These are phyloP conservation scores for Belonocnema kinseyi DNA, from an alignment of 1,140 invertebrate genomes.

Conservation along the genomic window DNA sequence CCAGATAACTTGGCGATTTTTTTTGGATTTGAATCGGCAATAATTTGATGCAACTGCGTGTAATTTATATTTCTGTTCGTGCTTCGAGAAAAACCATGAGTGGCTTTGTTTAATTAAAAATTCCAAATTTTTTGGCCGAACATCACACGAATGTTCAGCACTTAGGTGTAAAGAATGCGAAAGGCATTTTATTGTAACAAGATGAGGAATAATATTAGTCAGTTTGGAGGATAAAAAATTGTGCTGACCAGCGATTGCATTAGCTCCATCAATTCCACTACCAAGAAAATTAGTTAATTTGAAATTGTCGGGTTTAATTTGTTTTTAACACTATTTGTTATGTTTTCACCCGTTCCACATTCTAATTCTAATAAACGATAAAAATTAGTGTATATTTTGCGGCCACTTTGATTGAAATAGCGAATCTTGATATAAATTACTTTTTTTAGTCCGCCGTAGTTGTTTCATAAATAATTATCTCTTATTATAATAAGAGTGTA, in stretches of 20 bases:
- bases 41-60: background rate
- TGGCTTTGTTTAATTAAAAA: background rate
- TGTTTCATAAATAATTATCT: background rate
- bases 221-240: no score
- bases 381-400: background rate
- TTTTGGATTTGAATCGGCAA: background rate
- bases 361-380: background rate
- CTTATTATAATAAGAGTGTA: background rate
- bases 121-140: background rate
- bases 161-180: no score
- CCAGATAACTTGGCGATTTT: slow-evolving; percentile 38
- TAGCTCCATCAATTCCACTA: no score
- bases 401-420: background rate
- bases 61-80: background rate
- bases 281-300: background rate
- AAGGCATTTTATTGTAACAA: no score
- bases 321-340: background rate
- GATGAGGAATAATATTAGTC: no score
- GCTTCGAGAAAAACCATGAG: background rate
- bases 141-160: background rate
- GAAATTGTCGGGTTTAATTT: background rate
- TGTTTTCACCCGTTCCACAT: background rate
- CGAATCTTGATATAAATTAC: background rate
- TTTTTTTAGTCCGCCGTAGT: background rate
- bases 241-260: no score